These are phyloP conservation scores for Charina bottae DNA, from an alignment of 2,113 vertebrate genomes.

Conservation along the genomic window DNA sequence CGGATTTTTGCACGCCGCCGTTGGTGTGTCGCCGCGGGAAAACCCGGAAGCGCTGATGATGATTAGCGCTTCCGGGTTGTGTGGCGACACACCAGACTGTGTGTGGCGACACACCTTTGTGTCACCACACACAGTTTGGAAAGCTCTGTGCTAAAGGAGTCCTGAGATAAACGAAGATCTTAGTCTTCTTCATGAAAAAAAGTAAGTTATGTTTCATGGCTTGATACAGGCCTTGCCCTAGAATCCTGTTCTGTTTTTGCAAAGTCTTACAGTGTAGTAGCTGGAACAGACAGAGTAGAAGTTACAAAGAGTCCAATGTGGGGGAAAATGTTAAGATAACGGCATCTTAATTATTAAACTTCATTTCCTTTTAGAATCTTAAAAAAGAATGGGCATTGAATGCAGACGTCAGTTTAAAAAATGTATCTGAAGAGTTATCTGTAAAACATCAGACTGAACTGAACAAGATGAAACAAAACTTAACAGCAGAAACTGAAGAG, in stretches of 20 bases:
- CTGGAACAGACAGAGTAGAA: not conserved
- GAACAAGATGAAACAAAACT: constrained; percentile 70
- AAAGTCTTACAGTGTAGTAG: not conserved
- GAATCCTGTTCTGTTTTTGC: not conserved
- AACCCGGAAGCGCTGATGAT: too few relatives aligned
- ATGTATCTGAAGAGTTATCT: constrained; percentile 65
- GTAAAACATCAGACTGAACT: constrained; percentile 71
- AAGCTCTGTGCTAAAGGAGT: not conserved
- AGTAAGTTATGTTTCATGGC: not conserved
- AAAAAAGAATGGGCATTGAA: constrained; percentile 73
- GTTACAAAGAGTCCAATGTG: not conserved
- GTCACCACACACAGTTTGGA: too few relatives aligned
- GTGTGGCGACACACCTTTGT: too few relatives aligned
- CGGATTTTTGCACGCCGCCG: too few relatives aligned
- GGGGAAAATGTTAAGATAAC: not conserved
- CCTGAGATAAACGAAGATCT: not conserved
- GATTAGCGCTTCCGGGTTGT: too few relatives aligned
- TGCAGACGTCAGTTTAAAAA: constrained; percentile 60
- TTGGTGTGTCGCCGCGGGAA: too few relatives aligned
- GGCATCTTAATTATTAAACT: not conserved
- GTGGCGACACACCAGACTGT: too few relatives aligned
- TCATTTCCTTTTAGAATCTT: constrained; percentile 69
- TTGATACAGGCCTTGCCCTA: not conserved
- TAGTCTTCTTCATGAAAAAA: not conserved
- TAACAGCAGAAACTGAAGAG: constrained; percentile 73